These are phyloP conservation scores for Rhamnusium bicolor DNA, from an alignment of 2,888 invertebrate species.

Conservation along the genomic window DNA sequence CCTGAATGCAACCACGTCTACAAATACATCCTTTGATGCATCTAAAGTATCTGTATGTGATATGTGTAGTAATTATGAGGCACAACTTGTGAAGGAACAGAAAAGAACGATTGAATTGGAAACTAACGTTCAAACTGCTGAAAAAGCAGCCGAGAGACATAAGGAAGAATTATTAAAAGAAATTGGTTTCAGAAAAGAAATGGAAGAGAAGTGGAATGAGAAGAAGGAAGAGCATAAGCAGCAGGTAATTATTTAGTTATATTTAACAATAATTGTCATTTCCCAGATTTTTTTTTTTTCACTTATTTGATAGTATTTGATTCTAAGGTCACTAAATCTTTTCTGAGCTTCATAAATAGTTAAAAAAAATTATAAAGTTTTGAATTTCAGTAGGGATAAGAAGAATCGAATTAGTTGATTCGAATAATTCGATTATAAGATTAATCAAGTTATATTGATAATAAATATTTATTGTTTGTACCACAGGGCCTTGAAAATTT, in stretches of 20 bases:
- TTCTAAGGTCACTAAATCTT: no score
- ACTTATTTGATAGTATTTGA: no score
- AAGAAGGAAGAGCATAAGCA: slow-evolving; percentile 82
- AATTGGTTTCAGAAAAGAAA: slow-evolving; percentile 81
- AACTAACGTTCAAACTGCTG: slow-evolving; percentile 69
- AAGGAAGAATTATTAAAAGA: slow-evolving; percentile 81
- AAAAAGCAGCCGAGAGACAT: slow-evolving; percentile 76
- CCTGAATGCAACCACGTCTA: slow-evolving; percentile 60
- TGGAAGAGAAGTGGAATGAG: slow-evolving; percentile 86
- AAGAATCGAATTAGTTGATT: no score
- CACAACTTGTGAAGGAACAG: slow-evolving; percentile 86
- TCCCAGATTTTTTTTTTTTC: no score
- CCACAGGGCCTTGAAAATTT: no score
- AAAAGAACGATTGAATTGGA: slow-evolving; percentile 73
- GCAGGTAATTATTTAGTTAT: slow-evolving; percentile 71
- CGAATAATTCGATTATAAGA: no score
- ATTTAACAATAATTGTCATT: no score
- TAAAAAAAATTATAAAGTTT: no score
- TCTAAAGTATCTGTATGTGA: slow-evolving; percentile 76
- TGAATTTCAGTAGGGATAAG: no score
- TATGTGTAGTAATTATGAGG: slow-evolving; percentile 91
- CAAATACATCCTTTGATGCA: slow-evolving; percentile 65
- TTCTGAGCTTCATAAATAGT: no score
- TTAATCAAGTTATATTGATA: no score
- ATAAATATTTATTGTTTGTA: no score